Evolutionary conservation across 1,140 invertebrate species (phyloP).

Genomic region (Drosophila rhopaloa): DNA sequence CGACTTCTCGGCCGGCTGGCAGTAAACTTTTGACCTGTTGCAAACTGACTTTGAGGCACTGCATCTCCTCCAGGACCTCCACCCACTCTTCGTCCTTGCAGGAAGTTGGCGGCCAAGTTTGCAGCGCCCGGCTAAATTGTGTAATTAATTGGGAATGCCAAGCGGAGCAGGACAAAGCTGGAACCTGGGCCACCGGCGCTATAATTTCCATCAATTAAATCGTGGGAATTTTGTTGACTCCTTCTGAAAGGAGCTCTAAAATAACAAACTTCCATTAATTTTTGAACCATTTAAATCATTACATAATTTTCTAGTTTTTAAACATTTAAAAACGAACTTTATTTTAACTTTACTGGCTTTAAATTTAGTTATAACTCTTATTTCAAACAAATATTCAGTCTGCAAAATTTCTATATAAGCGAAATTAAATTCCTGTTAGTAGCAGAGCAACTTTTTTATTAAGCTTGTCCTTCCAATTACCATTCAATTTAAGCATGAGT

Average conservation of each 20-base stretch:
- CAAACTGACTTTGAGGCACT: constrained; percentile 24
- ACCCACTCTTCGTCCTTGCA: constrained; percentile 2
- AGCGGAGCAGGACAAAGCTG: constrained; percentile 17
- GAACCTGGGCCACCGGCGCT: constrained; percentile 24
- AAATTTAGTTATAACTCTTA: no score
- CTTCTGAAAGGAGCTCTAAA: background rate
- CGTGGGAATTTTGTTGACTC: constrained; percentile 2
- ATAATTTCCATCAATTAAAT: constrained; percentile 26
- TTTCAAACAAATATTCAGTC: no score
- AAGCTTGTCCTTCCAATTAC: background rate
- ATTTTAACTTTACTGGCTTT: no score
- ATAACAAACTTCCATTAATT: background rate
- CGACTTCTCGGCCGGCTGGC: constrained; percentile 49
- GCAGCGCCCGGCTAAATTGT: constrained; percentile 64
- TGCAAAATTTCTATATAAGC: no score
- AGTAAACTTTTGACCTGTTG: constrained; percentile 74
- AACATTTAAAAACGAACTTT: no score
- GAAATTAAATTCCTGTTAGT: no score
- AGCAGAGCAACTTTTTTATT: no score
- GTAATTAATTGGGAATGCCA: constrained; percentile 72
- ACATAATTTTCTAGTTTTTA: no score
- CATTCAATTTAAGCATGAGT: background rate
- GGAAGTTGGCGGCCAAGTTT: constrained; percentile 45
- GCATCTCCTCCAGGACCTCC: constrained; percentile 1
- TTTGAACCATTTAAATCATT: background rate